A percentile compares a stretch with the other conserved stretches of the same genome.
Evolutionary conservation across 2,113 vertebrate species (phyloP).

Genomic region (Phoxinus phoxinus): DNA sequence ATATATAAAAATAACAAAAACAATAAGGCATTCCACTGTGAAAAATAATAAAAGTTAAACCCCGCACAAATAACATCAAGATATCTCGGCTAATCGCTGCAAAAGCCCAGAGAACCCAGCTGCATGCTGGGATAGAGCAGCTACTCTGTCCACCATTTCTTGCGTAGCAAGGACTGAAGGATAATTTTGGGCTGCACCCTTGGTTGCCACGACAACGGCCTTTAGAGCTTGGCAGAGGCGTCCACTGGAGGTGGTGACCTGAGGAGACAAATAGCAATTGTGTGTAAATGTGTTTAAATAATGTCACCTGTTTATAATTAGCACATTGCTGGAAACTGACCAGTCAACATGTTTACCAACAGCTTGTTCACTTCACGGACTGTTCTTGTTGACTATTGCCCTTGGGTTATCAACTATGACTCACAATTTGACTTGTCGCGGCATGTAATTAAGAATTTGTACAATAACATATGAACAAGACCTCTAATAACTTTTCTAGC

Average conservation of each 20-base stretch:
- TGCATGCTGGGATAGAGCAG: slow-evolving; percentile 84
- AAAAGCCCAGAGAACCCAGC: slow-evolving; percentile 86
- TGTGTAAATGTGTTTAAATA: slow-evolving; percentile 7
- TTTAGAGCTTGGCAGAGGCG: slow-evolving; percentile 85
- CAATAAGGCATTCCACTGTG: slow-evolving; percentile 74
- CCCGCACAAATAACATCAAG: slow-evolving; percentile 67
- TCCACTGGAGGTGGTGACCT: slow-evolving; percentile 83
- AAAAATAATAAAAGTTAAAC: slow-evolving; percentile 46
- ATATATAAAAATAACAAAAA: slow-evolving; percentile 59
- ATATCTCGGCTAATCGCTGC: slow-evolving; percentile 78
- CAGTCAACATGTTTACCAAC: slow-evolving; percentile 12
- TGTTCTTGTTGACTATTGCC: slow-evolving; percentile 1
- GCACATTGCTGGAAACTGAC: neutral
- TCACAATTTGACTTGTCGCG: neutral
- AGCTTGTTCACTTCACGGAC: slow-evolving; percentile 10
- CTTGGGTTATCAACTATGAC: neutral
- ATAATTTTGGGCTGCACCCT: slow-evolving; percentile 87
- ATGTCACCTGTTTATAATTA: slow-evolving; percentile 21
- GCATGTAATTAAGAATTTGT: neutral
- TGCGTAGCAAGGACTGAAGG: slow-evolving; percentile 82
- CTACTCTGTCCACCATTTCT: slow-evolving; percentile 85
- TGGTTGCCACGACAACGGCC: slow-evolving; percentile 85
- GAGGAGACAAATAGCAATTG: neutral
- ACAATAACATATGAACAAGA: neutral
- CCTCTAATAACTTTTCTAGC: neutral